phyloP scores from a whole-genome alignment of 2,888 invertebrate genomes.

The Sussaba pulchella region DNA sequence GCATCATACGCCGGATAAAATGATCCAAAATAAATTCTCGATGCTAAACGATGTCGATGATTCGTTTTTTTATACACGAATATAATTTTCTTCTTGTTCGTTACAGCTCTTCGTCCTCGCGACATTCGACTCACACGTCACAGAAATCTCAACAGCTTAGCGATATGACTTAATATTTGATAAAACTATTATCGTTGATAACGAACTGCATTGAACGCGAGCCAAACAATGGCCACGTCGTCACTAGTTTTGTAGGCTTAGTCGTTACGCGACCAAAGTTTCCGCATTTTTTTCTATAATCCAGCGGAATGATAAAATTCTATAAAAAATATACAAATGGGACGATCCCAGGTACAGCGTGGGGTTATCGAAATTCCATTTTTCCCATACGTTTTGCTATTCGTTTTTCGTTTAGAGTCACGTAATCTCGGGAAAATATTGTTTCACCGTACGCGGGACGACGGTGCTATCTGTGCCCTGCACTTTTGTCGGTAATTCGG shows the following conservation, averaged over 20 bases:
- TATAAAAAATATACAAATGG: slow-evolving; percentile 57
- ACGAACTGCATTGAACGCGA: background rate
- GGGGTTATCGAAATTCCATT: slow-evolving; percentile 18
- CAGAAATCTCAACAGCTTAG: background rate
- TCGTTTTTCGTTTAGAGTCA: background rate
- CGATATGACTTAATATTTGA: background rate
- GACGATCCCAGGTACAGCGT: slow-evolving; percentile 53
- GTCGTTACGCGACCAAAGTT: background rate
- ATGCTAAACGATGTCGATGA: background rate
- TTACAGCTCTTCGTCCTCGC: background rate
- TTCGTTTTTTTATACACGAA: background rate
- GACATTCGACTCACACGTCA: background rate
- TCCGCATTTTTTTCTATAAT: slow-evolving; percentile 7
- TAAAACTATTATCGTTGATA: slow-evolving; percentile 16
- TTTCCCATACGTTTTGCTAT: background rate
- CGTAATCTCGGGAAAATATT: too few relatives aligned
- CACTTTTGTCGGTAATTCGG: too few relatives aligned
- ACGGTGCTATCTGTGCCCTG: slow-evolving; percentile 33
- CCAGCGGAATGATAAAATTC: slow-evolving; percentile 28
- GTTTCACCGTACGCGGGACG: background rate
- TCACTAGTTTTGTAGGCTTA: slow-evolving; percentile 22
- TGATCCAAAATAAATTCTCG: background rate
- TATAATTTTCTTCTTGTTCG: background rate
- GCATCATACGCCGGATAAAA: background rate
- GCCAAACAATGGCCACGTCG: slow-evolving; percentile 3